Base-by-base conservation (phyloP, 2,888 invertebrate species). In the Eurois occulta region DNA sequence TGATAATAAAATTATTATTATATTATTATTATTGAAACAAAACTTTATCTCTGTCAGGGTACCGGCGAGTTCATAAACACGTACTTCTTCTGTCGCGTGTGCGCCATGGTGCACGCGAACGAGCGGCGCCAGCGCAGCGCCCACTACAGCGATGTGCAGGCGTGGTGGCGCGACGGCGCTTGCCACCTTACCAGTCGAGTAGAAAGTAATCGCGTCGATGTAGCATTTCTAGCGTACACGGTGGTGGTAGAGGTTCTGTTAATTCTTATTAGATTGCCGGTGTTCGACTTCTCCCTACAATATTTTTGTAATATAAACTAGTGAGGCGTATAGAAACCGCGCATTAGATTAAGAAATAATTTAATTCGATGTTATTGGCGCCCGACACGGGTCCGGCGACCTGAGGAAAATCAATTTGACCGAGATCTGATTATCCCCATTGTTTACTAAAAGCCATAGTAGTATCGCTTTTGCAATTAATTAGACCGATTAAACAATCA, bases 31-130 rank as follows among this genome's bases (percentile, higher is more conserved):
- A n/a, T n/a, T n/a, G n/a, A n/a, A 66, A 24, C n/a, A 28, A 46
- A 71, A 6, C n/a, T 48, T 35, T 2, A 60, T 52, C 10, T 55
- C 55, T 48, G 0, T 18, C 69, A 99, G 97, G 99, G 98, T 69
- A 99, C 99, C 1, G 99, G 99, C 2, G 98, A 99, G 94, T 99
- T 99, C 93, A 98, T 99, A 90, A 99, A 99, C 95, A 99, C 99
- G 38, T 99, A 98, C 94, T 99, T 99, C 96, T 99, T 99, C 98
- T 99, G 99, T 93, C 98, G 99, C 62, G 97, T 99, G 78, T 99
- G 99, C 94, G 98, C 98, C 10, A 97, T 98, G 98, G 95, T 98
- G 85, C 98, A 99, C 94, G 98, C 98, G 78, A 97, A 96, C 87
- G 94, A 93, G 69, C 92, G 94, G 38, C 93, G 95, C 4, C 96